These are phyloP conservation scores for Sorex araneus DNA, from an alignment of 2,113 vertebrate species.

Conservation along the genomic window DNA sequence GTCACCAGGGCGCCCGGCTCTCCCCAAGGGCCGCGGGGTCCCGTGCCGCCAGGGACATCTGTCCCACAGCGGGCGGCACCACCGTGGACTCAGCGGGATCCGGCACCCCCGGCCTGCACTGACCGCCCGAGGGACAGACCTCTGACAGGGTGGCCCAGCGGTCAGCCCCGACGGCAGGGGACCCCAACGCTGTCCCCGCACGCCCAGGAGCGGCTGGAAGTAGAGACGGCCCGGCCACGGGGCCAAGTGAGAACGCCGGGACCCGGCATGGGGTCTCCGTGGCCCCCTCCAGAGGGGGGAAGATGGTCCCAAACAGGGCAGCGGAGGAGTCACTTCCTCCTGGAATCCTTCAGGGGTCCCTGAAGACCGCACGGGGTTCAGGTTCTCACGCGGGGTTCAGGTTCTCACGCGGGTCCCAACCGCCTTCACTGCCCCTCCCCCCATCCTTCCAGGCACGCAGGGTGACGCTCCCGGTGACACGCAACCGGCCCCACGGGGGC, in stretches of 20 bases:
- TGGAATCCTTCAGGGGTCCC: not conserved
- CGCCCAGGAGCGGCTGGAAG: not conserved
- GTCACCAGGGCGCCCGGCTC: not conserved
- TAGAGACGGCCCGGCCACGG: not conserved
- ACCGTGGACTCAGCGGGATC: too few relatives aligned
- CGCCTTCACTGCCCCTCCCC: too few relatives aligned
- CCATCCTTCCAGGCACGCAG: too few relatives aligned
- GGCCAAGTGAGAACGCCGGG: not conserved
- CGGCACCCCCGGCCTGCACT: too few relatives aligned
- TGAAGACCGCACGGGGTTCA: not conserved
- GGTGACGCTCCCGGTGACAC: not conserved
- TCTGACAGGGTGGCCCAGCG: too few relatives aligned
- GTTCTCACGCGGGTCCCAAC: too few relatives aligned
- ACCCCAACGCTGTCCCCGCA: not conserved
- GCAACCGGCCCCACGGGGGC: not conserved
- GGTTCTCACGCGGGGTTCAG: not conserved
- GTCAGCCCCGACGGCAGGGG: too few relatives aligned
- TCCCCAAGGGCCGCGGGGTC: not conserved
- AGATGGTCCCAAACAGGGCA: rapidly evolving
- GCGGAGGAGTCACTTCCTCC: not conserved
- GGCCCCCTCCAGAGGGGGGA: not conserved
- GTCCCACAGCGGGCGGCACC: too few relatives aligned
- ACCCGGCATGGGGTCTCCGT: not conserved
- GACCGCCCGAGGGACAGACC: too few relatives aligned
- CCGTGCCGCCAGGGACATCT: not conserved